Conservation (phyloP, 1,140 invertebrate genomes). For the Polypedilum vanderplanki region DNA sequence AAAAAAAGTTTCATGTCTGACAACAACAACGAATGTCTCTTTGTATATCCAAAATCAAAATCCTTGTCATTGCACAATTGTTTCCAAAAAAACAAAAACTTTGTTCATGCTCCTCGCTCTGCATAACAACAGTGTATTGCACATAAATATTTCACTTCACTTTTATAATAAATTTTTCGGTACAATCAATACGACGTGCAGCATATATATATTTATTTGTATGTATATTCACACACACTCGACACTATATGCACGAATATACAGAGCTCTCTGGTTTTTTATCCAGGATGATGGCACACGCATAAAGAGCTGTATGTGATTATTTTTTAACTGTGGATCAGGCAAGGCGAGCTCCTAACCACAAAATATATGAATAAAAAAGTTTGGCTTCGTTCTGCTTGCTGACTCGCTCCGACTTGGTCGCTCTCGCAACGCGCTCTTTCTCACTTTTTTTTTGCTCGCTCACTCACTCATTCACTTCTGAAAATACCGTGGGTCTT, state of each 20-base stretch:
- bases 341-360: slow-evolving; percentile 22
- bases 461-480: neutral
- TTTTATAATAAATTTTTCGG: neutral
- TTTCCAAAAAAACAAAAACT: neutral
- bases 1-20: neutral
- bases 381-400: slow-evolving; percentile 21
- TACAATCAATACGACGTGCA: neutral
- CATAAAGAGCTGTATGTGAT: neutral
- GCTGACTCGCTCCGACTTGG: neutral
- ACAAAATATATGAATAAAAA: neutral
- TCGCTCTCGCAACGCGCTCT: neutral
- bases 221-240: neutral
- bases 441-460: neutral
- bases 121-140: slow-evolving; percentile 20
- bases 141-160: slow-evolving; percentile 21
- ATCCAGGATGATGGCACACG: slow-evolving; percentile 15
- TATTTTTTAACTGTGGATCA: neutral
- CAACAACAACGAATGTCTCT: neutral
- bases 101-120: neutral
- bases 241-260: too few species aligned
- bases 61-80: slow-evolving; percentile 26
- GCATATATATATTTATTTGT: slow-evolving; percentile 1
- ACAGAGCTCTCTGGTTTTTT: neutral
- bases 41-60: slow-evolving; percentile 20
- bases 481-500: slow-evolving; percentile 2